A percentile compares a stretch with the other conserved stretches of the same genome.
phyloP scores from a whole-genome alignment of 2,113 vertebrate species.

The Stictonetta naevosa region DNA sequence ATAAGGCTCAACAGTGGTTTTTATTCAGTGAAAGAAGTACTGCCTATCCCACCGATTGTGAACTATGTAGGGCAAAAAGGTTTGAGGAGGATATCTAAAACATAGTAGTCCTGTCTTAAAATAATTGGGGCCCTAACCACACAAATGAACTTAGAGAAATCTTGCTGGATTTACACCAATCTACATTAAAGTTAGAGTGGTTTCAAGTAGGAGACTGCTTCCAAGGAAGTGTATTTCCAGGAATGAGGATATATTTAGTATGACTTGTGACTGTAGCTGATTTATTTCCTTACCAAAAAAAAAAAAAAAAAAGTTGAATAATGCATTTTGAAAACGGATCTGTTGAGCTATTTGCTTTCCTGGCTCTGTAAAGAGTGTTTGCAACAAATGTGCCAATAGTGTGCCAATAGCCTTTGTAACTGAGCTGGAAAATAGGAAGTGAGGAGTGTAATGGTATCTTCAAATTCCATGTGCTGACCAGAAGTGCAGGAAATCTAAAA shows the following conservation, averaged over 20 bases:
- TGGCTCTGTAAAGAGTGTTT: not conserved
- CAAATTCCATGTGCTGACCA: not conserved
- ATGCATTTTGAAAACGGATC: not conserved
- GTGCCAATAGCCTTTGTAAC: not conserved
- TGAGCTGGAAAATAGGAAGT: not conserved
- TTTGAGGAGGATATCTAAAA: not conserved
- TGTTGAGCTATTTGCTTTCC: not conserved
- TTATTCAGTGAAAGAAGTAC: not conserved
- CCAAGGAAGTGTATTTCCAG: not conserved
- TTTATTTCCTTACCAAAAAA: not conserved
- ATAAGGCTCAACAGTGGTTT: not conserved
- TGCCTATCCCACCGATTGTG: not conserved
- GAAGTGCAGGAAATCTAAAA: not conserved
- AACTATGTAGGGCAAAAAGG: not conserved
- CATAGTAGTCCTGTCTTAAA: not conserved
- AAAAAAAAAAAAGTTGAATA: not conserved
- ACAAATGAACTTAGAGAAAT: not conserved
- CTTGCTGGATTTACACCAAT: not conserved
- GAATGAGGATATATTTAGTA: not conserved
- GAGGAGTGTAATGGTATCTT: not conserved
- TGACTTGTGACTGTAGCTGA: not conserved
- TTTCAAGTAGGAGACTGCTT: not conserved
- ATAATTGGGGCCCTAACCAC: not conserved
- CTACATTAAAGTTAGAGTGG: not conserved
- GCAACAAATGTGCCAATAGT: not conserved